phyloP scores from a whole-genome alignment of 2,113 vertebrate genomes.

The Dicentrarchus labrax region DNA sequence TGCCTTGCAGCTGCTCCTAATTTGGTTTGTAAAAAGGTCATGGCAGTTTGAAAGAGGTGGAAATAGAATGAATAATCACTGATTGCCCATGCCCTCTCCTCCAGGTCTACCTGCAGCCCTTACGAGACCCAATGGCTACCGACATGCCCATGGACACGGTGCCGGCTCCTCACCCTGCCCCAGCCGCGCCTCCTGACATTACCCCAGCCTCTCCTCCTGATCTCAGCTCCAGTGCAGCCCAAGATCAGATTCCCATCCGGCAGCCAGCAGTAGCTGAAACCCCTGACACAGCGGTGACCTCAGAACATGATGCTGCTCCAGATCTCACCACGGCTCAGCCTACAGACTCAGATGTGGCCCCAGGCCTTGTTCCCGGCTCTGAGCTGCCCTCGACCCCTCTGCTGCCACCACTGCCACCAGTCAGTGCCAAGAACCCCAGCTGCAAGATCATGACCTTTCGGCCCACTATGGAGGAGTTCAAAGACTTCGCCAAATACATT shows the following conservation, averaged over 20 bases:
- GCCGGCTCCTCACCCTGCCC: constrained; percentile 44
- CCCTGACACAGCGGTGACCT: constrained; percentile 17
- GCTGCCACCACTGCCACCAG: constrained; percentile 18
- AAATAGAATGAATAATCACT: background rate
- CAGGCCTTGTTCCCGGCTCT: constrained; percentile 20
- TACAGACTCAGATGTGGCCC: background rate
- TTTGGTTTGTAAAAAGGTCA: background rate
- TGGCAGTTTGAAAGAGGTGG: background rate
- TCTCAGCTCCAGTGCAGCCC: constrained; percentile 18
- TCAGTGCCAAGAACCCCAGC: constrained; percentile 87
- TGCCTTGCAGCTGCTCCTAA: background rate
- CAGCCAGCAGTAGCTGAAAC: constrained; percentile 52
- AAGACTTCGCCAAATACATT: constrained; percentile 93
- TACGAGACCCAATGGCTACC: constrained; percentile 66
- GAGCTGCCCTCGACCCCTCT: background rate
- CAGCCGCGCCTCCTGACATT: constrained; percentile 22
- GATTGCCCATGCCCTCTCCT: constrained; percentile 13
- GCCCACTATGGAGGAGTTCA: constrained; percentile 95
- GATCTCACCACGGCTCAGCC: constrained; percentile 17
- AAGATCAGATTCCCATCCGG: constrained; percentile 48
- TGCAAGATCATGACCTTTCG: constrained; percentile 99
- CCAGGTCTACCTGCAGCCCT: constrained; percentile 75
- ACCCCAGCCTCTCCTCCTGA: constrained; percentile 12
- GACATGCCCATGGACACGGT: constrained; percentile 66
- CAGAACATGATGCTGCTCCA: constrained; percentile 25